These are phyloP conservation scores for Pectinophora gossypiella DNA, from an alignment of 1,140 invertebrate species.

Conservation along the genomic window DNA sequence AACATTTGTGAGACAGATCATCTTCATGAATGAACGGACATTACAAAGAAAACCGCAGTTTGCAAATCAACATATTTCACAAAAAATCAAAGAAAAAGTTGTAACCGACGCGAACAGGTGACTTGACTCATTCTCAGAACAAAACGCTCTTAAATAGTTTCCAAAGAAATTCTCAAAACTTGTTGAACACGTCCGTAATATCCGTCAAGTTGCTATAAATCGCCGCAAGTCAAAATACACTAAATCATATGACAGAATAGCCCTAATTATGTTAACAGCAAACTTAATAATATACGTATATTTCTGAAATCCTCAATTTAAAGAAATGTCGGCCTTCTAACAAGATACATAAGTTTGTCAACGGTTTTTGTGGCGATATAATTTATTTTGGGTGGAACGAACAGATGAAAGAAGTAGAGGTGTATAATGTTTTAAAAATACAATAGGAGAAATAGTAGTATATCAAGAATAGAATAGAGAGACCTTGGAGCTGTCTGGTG, in stretches of 20 bases:
- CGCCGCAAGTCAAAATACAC: not conserved
- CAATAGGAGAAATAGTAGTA: not conserved
- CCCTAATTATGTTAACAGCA: not conserved
- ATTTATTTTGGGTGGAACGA: not conserved
- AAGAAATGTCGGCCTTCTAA: not conserved
- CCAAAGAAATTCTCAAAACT: not conserved
- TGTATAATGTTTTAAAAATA: not conserved
- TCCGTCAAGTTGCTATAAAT: not conserved
- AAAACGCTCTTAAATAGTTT: not conserved
- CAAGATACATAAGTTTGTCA: not conserved
- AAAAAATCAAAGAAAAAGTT: not conserved
- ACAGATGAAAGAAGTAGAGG: not conserved
- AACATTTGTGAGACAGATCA: too few species aligned
- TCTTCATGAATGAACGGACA: too few species aligned
- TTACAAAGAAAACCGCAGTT: too few species aligned
- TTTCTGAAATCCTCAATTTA: not conserved
- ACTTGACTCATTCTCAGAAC: not conserved
- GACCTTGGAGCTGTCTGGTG: not conserved
- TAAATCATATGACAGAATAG: not conserved
- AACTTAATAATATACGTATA: not conserved
- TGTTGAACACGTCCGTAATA: not conserved
- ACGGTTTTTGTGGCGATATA: too few species aligned
- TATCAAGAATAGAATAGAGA: not conserved
- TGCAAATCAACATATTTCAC: too few species aligned
- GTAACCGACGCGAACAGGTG: not conserved